Conservation (phyloP, 2,113 vertebrate species). For the Cynoglossus semilaevis region DNA sequence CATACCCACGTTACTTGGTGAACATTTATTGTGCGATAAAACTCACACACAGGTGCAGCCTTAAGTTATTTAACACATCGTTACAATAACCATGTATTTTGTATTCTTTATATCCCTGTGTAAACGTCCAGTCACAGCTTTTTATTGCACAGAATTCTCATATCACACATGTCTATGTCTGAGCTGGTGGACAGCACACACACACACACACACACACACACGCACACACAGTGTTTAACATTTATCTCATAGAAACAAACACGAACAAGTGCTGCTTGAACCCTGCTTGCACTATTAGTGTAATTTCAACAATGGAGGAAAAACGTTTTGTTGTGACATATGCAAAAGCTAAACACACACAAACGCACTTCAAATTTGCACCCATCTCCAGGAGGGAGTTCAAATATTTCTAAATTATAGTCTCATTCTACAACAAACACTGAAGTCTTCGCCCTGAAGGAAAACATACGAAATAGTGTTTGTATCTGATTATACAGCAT, state of each 20-base stretch:
- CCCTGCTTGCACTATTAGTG: slow-evolving; percentile 34
- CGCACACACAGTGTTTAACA: slow-evolving; percentile 28
- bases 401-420: slow-evolving; percentile 60
- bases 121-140: too few species aligned
- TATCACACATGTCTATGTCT: not conserved
- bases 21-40: slow-evolving; percentile 31
- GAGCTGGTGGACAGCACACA: slow-evolving; percentile 10
- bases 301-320: slow-evolving; percentile 54
- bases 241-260: slow-evolving; percentile 40
- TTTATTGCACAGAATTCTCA: too few species aligned
- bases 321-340: slow-evolving; percentile 55
- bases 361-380: slow-evolving; percentile 32
- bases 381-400: slow-evolving; percentile 40
- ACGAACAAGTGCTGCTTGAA: slow-evolving; percentile 26
- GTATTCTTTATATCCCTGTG: not conserved
- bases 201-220: slow-evolving; percentile 1
- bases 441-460: slow-evolving; percentile 36
- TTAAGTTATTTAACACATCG: slow-evolving; percentile 41
- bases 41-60: slow-evolving; percentile 38
- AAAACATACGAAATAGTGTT: slow-evolving; percentile 25
- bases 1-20: slow-evolving; percentile 23
- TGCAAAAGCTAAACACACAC: slow-evolving; percentile 43
- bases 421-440: slow-evolving; percentile 62
- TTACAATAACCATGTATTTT: slow-evolving; percentile 4
- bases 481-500: slow-evolving; percentile 4